Percentiles rank a stretch among this genome's conserved stretches.
Conservation (phyloP, 2,797 vertebrate genomes). For the Diglossa cyanea region DNA sequence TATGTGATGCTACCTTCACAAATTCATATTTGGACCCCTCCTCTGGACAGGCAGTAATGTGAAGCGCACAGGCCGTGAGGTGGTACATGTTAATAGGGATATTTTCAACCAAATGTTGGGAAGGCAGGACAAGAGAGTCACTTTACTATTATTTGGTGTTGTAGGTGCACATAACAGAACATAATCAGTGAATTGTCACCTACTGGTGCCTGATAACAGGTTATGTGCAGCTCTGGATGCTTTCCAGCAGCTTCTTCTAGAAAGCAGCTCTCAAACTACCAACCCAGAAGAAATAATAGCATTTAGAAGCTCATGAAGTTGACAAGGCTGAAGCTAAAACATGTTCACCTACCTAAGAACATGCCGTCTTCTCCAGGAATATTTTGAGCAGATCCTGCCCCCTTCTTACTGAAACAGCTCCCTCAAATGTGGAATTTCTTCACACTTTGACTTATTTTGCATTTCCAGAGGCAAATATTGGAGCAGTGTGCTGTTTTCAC, state of each 20-base stretch:
- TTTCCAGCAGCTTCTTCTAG: background rate
- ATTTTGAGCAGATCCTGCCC: background rate
- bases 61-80: background rate
- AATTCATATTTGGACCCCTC: background rate
- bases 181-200: background rate
- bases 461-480: background rate
- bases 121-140: background rate
- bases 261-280: background rate
- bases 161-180: fast-evolving
- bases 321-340: background rate
- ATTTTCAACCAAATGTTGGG: background rate
- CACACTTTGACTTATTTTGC: background rate
- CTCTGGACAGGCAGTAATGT: background rate
- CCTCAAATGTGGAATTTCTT: background rate
- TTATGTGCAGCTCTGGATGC: background rate
- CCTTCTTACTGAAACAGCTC: background rate
- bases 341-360: background rate
- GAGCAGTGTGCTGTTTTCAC: fast-evolving
- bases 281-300: background rate
- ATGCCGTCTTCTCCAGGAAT: background rate
- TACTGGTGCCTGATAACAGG: background rate
- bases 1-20: fast-evolving
- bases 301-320: background rate
- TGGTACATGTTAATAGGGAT: fast-evolving
- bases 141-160: background rate